phyloP scores from a whole-genome alignment of 2,888 invertebrate species.

The Stenichneumon culpator region DNA sequence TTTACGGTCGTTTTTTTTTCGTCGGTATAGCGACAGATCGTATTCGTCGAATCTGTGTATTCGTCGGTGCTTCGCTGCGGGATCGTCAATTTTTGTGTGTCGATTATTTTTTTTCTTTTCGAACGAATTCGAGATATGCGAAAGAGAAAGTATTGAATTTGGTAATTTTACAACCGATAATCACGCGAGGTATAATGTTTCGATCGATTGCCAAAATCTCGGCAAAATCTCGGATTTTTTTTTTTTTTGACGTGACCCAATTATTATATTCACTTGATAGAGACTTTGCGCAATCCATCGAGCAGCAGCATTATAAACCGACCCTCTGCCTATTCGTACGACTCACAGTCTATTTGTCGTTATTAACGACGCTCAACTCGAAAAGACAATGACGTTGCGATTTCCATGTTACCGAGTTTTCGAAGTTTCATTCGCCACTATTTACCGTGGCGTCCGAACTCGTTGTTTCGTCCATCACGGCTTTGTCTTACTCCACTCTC shows the following conservation, averaged over 20 bases:
- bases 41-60: not conserved
- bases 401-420: not conserved
- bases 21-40: conserved; percentile 41
- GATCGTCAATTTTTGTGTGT: not conserved
- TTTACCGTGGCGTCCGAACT: not conserved
- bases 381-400: not conserved
- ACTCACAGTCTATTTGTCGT: not conserved
- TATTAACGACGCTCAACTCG: conserved; percentile 3
- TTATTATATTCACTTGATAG: not conserved
- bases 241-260: not conserved
- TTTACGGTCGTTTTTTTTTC: conserved; percentile 4
- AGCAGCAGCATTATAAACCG: not conserved
- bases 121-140: not conserved
- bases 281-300: not conserved
- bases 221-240: not conserved
- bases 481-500: conserved; percentile 28
- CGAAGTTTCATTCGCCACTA: conserved; percentile 8
- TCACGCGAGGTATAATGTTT: not conserved
- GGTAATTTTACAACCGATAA: not conserved
- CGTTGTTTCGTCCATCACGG: conserved; percentile 5
- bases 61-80: not conserved
- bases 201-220: not conserved
- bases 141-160: not conserved
- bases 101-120: not conserved
- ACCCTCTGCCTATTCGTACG: not conserved